A percentile compares a stretch with the other conserved stretches of the same genome.
Evolutionary conservation across 1,140 invertebrate genomes (phyloP).

Genomic region (Idris sp.): DNA sequence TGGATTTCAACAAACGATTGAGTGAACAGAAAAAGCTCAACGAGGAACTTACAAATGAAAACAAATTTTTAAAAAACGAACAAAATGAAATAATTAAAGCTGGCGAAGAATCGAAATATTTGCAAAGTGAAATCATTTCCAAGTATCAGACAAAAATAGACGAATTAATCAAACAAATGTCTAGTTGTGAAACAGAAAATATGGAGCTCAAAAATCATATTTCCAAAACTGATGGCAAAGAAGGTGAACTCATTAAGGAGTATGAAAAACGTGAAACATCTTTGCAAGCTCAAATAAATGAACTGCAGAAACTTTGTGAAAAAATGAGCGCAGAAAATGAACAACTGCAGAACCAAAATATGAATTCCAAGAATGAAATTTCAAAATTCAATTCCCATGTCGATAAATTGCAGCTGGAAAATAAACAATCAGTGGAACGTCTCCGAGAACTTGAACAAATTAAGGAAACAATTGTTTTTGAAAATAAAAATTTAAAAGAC

Average conservation of each 20-base stretch:
- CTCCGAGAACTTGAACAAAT: background rate
- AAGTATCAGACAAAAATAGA: conserved; percentile 4
- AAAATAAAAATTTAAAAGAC: conserved; percentile 29
- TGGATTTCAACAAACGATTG: background rate
- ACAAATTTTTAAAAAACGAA: conserved; percentile 22
- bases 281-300: background rate
- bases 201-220: background rate
- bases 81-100: conserved; percentile 28
- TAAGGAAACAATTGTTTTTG: background rate
- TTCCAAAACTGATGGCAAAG: background rate
- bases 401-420: conserved; percentile 3
- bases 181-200: background rate
- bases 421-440: background rate
- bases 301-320: background rate
- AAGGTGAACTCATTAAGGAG: conserved; percentile 3
- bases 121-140: background rate
- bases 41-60: conserved; percentile 15
- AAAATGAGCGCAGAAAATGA: background rate
- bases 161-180: background rate
- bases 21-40: conserved; percentile 11
- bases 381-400: background rate
- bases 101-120: conserved; percentile 7
- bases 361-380: background rate
- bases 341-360: too few species aligned
- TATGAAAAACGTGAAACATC: background rate